Evolutionary conservation across 2,113 vertebrate species (phyloP).

Genomic region (Mobula hypostoma): DNA sequence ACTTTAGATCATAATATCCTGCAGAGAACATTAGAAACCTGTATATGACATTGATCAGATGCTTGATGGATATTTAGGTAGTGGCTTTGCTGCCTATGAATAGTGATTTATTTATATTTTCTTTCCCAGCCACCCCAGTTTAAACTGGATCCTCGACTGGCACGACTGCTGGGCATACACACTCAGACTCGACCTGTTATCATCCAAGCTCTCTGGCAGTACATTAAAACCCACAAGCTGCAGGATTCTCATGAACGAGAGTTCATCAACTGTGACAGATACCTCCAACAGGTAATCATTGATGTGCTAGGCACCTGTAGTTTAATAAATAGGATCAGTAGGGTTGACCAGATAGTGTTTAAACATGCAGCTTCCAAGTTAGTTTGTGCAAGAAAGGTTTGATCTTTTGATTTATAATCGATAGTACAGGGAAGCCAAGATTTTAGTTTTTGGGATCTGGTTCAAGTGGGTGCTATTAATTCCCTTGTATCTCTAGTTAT

Average conservation of each 20-base stretch:
- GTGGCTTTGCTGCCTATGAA: neutral
- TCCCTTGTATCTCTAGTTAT: neutral
- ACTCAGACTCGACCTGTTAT: constrained; percentile 81
- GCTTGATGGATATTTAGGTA: no score
- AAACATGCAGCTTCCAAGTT: neutral
- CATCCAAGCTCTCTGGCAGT: constrained; percentile 84
- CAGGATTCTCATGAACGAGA: constrained; percentile 82
- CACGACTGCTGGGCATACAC: constrained; percentile 78
- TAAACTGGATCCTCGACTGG: constrained; percentile 77
- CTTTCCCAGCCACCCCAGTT: constrained; percentile 67
- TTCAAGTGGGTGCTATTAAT: neutral
- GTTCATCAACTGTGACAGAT: constrained; percentile 82
- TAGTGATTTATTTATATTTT: neutral
- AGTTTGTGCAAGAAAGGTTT: neutral
- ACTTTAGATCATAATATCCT: neutral
- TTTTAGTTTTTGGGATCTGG: neutral
- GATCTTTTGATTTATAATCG: neutral
- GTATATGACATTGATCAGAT: neutral
- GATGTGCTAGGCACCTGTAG: no score
- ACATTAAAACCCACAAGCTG: constrained; percentile 83
- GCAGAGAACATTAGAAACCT: neutral
- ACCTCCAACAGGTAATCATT: constrained; percentile 72
- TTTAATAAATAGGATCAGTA: neutral
- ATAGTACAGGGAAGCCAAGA: neutral
- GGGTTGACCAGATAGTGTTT: neutral